Base-by-base conservation (phyloP, 1,140 invertebrate species). In the Drosophila hydei region DNA sequence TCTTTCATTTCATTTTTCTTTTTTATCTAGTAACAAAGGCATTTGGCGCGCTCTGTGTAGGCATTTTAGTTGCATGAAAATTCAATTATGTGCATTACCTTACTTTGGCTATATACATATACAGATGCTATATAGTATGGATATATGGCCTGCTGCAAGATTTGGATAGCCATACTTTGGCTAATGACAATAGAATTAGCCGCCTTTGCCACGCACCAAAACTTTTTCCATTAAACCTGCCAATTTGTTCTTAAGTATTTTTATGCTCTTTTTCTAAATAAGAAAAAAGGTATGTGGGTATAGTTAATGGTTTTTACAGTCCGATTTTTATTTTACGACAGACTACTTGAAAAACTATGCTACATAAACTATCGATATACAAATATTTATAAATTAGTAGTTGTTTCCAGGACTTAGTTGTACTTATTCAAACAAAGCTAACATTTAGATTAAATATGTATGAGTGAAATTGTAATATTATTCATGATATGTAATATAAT, bases 81-180 rank as follows among this genome's bases (percentile, higher is more conserved):
- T 90, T 90, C 87, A 90, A 90, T 90, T 90, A 90, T 90, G 78
- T 79, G 88, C 78, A 84, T 89, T 87, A 83, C 68, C 79, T 90
- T 77, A 52, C 48, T 43, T 52, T 60, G 45, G 27, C 40, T 65
- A 55, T 33, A 40, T 63, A 50, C 40, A 21, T 25, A 19, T 42
- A 75, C 60, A 77, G 71, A 47, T 68, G 3, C 18, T 42, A 38
- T 43, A 40, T 27, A 48, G 14, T 18, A 8, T 51, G 47, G 21
- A 14, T 62, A 43, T 30, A 67, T 42, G 43, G 19, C 42, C 8
- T 12, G 36, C 16, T 51, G 40, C 27, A 60, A 50, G 60, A 61
- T 56, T 23, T 25, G 14, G 75, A 50, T 16, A 21, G 38, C 18
- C 59, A 38, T 60, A 61, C 69, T 65, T 68, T 40, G 42, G 74